Evolutionary conservation across 2,113 vertebrate genomes (phyloP).

Genomic region (Thunnus thynnus): DNA sequence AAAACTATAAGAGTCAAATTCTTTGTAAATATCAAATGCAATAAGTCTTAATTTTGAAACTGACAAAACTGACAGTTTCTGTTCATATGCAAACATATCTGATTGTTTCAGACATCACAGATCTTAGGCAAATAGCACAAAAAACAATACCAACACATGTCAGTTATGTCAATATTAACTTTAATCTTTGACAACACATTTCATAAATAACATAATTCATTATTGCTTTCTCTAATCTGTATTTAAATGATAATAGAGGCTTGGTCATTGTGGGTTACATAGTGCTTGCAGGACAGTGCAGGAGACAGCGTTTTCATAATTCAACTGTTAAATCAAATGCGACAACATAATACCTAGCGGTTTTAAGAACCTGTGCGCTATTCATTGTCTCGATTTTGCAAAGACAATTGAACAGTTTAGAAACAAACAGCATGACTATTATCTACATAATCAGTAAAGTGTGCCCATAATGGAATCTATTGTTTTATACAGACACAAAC

Average conservation of each 20-base stretch:
- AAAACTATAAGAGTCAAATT: background rate
- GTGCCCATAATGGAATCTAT: constrained; percentile 35
- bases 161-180: constrained; percentile 69
- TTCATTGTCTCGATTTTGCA: constrained; percentile 30
- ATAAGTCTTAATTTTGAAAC: too few relatives aligned
- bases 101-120: background rate
- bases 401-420: constrained; percentile 51
- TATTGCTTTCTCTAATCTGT: constrained; percentile 79
- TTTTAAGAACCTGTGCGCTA: constrained; percentile 55
- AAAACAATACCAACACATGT: constrained; percentile 1
- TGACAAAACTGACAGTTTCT: too few relatives aligned
- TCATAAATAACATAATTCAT: constrained; percentile 77
- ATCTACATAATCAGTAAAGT: constrained; percentile 42
- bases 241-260: constrained; percentile 67
- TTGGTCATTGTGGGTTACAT: constrained; percentile 66
- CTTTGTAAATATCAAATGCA: background rate
- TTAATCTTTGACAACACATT: constrained; percentile 75
- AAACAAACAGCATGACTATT: constrained; percentile 54
- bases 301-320: constrained; percentile 59
- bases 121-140: background rate
- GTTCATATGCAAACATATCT: too few relatives aligned
- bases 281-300: constrained; percentile 76
- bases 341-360: constrained; percentile 65
- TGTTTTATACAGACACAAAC: constrained; percentile 53
- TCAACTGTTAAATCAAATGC: constrained; percentile 63